Evolutionary conservation across 1,140 invertebrate genomes (phyloP).

Genomic region (Adoxophyes honmai): DNA sequence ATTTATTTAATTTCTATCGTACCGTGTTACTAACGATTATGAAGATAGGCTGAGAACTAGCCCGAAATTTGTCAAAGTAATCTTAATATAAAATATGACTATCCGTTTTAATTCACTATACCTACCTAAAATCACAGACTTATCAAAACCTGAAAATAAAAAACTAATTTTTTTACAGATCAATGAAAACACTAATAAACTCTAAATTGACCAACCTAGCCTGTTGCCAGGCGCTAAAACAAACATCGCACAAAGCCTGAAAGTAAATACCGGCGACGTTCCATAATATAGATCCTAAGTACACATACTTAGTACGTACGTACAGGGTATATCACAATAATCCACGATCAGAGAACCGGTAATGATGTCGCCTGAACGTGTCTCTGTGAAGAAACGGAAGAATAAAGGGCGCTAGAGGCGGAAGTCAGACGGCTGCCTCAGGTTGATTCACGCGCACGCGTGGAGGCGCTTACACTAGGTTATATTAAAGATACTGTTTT

Average conservation of each 20-base stretch:
- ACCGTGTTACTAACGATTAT: too few species aligned
- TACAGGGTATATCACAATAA: not conserved
- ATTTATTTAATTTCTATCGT: too few species aligned
- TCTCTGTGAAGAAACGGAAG: not conserved
- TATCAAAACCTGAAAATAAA: not conserved
- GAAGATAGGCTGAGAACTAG: too few species aligned
- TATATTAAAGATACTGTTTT: too few species aligned
- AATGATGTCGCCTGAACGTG: constrained; percentile 3
- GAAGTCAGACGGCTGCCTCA: too few species aligned
- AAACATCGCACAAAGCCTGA: not conserved
- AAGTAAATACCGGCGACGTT: not conserved
- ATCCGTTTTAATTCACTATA: not conserved
- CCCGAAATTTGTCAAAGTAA: too few species aligned
- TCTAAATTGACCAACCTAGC: not conserved
- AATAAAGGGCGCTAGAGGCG: too few species aligned
- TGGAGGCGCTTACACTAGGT: too few species aligned
- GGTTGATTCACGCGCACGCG: too few species aligned
- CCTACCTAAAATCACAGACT: not conserved
- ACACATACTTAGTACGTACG: not conserved
- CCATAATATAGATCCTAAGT: not conserved
- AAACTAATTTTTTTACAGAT: not conserved
- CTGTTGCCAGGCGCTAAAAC: not conserved
- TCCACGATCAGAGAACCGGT: not conserved
- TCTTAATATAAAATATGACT: too few species aligned
- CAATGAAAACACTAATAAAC: not conserved